phyloP scores from a whole-genome alignment of 2,888 invertebrate species.

The Trissonchulus latispiculum region DNA sequence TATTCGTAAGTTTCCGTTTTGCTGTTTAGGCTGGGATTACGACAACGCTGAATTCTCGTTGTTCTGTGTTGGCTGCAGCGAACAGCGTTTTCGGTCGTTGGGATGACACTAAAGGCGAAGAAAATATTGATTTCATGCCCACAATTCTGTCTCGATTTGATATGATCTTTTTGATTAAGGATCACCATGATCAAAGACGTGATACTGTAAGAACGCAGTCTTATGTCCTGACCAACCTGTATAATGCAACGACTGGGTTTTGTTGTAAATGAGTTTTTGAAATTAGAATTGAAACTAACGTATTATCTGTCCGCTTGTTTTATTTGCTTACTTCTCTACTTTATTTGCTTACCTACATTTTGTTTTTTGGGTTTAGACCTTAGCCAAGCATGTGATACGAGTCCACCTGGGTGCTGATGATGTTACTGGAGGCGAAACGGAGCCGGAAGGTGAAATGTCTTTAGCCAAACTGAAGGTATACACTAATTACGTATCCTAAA shows the following conservation, averaged over 20 bases:
- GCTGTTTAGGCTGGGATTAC: conserved; percentile 85
- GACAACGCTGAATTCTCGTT: conserved; percentile 92
- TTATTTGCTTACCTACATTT: too few relatives aligned
- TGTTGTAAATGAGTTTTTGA: too few relatives aligned
- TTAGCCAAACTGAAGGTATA: conserved; percentile 51
- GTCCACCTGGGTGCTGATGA: conserved; percentile 69
- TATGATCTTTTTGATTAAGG: conserved; percentile 98
- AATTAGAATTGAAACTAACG: too few relatives aligned
- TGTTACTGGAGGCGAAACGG: conserved; percentile 17
- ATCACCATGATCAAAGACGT: conserved; percentile 74
- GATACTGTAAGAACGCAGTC: conserved; percentile 75
- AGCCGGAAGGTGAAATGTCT: conserved; percentile 68
- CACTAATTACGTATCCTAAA: neutral
- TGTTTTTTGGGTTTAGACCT: conserved; percentile 44
- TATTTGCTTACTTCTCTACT: too few relatives aligned
- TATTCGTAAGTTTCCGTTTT: neutral
- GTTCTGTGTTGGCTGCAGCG: conserved; percentile 96
- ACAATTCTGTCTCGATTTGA: conserved; percentile 99
- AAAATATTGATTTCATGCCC: conserved; percentile 99
- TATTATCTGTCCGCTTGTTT: too few relatives aligned
- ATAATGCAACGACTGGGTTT: too few relatives aligned
- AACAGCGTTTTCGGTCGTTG: conserved; percentile 96
- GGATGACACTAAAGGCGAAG: conserved; percentile 95
- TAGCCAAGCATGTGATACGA: conserved; percentile 92
- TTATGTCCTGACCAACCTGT: too few relatives aligned